Base-by-base conservation (phyloP, 2,888 invertebrate species). In the Cantharis nigra region DNA sequence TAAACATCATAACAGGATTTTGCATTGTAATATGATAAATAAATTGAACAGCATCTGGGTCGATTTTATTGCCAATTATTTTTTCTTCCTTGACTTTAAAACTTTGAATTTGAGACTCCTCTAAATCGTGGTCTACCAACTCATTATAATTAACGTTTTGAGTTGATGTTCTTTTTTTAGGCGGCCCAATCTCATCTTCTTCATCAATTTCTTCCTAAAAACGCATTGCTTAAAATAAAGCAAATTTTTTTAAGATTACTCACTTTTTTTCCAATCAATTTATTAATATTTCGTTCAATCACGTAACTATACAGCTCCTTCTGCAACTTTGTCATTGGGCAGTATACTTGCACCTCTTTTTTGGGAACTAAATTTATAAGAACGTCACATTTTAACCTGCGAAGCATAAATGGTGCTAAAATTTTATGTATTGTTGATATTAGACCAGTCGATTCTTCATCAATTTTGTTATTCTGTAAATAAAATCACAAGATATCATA, bases 361-460 rank as follows among this genome's bases (percentile, higher is more conserved):
- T 94, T 94, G 0, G 92, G 91, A 3, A 93, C 93, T 67, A 94
- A 87, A 4, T 90, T 86, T 3, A 91, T 81, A 72, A 92, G 90
- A 7, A 94, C 94, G 74, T 94, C 93, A 2, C 87, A 82, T 86
- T 95, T 95, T 70, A 92, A 84, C 14, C 94, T 89, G 18, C 94
- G 88, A 80, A 94, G 87, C 88, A 94, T 90, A 84, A 94, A 94
- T 0, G 94, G 94, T 3, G 90, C 89, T 33, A 94, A 85, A 78
- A 94, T 92, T 86, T 91, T 90, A 75, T 93, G 92, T 11, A 94
- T 85, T 65, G 90, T 90, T 10, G 89, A 86, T 0, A 93, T 85
- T 5, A 93, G 83, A 1, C 89, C 88, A n/a, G 88, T 89, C 74
- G 91, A 89, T 90, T 91, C 89, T 70, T 90, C 87, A 1, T 92